These are phyloP conservation scores for Calliphora vomitoria DNA, from an alignment of 2,888 invertebrate genomes.

Conservation along the genomic window DNA sequence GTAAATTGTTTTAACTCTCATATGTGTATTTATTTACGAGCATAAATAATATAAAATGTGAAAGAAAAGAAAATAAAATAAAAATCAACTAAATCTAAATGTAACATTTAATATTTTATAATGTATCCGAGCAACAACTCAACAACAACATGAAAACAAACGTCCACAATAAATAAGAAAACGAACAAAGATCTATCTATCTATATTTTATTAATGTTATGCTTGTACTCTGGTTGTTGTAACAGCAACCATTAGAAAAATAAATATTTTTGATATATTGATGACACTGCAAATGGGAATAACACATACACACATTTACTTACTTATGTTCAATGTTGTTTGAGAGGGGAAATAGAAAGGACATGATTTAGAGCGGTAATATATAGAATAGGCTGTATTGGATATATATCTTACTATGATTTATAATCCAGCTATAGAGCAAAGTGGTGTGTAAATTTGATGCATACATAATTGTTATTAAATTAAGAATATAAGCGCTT, in stretches of 20 bases:
- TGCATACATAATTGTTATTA: too few species aligned
- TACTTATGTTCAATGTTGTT: too few species aligned
- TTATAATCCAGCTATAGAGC: too few species aligned
- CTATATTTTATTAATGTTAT: conserved; percentile 5
- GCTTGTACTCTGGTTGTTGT: not conserved
- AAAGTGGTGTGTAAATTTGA: too few species aligned
- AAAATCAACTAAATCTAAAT: conserved; percentile 15
- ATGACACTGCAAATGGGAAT: conserved; percentile 48
- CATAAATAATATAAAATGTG: not conserved
- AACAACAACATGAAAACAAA: not conserved
- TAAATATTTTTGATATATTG: conserved; percentile 36
- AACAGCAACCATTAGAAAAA: not conserved
- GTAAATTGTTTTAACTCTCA: not conserved
- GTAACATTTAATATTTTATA: conserved; percentile 1
- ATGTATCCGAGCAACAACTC: not conserved
- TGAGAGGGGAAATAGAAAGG: too few species aligned
- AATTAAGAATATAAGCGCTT: too few species aligned
- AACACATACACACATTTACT: not conserved
- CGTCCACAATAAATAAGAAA: not conserved
- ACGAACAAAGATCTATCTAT: not conserved
- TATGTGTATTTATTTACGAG: not conserved
- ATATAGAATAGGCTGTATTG: too few species aligned
- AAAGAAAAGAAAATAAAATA: not conserved
- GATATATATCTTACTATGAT: too few species aligned
- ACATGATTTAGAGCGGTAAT: too few species aligned